Conservation (phyloP, 2,888 invertebrate species). For the Pantelozetes paolii region DNA sequence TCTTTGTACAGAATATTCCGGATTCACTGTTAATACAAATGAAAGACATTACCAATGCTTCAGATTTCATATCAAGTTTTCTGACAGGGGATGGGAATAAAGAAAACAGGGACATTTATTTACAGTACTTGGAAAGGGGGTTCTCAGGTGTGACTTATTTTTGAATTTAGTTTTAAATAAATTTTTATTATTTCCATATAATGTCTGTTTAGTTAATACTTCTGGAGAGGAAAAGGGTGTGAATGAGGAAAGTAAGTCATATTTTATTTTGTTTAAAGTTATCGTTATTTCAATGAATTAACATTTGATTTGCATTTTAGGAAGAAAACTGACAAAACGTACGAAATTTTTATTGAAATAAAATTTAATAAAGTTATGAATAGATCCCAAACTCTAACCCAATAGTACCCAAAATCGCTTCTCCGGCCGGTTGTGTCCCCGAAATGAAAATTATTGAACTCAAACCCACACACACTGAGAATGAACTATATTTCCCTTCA, state of each 20-base stretch:
- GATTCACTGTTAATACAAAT: conserved; percentile 20
- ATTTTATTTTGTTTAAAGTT: background rate
- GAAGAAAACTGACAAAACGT: conserved; percentile 23
- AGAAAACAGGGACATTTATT: background rate
- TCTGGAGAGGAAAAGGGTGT: background rate
- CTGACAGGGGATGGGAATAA: background rate
- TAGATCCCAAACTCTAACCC: background rate
- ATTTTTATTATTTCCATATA: background rate
- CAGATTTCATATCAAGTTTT: conserved; percentile 15
- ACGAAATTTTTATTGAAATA: background rate
- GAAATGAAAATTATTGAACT: conserved; percentile 48
- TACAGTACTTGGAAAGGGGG: conserved; percentile 17
- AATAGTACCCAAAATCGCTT: conserved; percentile 42
- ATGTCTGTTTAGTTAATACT: background rate
- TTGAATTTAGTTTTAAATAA: background rate
- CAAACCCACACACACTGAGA: conserved; percentile 34
- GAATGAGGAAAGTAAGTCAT: conserved; percentile 16
- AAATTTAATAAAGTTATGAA: background rate
- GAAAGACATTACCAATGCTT: conserved; percentile 17
- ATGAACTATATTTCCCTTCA: conserved; percentile 52
- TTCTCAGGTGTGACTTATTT: background rate
- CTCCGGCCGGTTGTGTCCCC: conserved; percentile 48
- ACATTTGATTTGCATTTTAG: background rate
- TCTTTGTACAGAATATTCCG: conserved; percentile 8
- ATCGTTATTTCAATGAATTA: too few relatives aligned